These are phyloP conservation scores for Typhlomys cinereus DNA, from an alignment of 2,113 vertebrate species.

Conservation along the genomic window DNA sequence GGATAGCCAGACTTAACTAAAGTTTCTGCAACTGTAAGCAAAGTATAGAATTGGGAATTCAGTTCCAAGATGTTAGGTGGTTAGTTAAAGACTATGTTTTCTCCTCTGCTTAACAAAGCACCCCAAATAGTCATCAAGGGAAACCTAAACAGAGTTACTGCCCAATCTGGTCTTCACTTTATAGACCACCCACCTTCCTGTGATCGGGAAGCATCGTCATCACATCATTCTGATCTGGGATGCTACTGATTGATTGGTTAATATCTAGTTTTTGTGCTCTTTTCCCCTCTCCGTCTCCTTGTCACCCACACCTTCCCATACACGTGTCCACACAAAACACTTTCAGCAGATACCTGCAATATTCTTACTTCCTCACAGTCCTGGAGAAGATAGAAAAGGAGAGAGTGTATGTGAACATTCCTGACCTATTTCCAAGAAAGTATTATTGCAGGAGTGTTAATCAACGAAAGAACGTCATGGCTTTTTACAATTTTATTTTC, in stretches of 20 bases:
- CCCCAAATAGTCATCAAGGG: conserved; percentile 64
- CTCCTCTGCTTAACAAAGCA: conserved; percentile 71
- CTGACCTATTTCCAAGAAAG: not conserved
- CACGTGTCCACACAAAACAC: not conserved
- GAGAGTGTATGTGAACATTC: not conserved
- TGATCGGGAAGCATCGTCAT: not conserved
- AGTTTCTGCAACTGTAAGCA: conserved; percentile 53
- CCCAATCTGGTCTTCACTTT: conserved; percentile 52
- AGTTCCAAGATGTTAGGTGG: conserved; percentile 36
- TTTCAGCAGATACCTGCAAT: not conserved
- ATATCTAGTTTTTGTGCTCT: not conserved
- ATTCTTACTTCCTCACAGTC: not conserved
- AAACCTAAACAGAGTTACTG: conserved; percentile 55
- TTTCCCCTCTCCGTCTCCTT: fast-evolving
- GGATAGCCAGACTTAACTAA: not conserved
- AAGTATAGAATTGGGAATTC: conserved; percentile 66
- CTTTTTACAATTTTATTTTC: not conserved
- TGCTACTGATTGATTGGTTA: fast-evolving
- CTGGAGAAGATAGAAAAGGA: not conserved
- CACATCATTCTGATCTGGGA: fast-evolving
- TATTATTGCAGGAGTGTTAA: not conserved
- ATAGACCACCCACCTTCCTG: not conserved
- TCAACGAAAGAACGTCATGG: not conserved
- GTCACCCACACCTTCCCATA: fast-evolving
- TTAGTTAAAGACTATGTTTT: conserved; percentile 73